Evolutionary conservation across 2,888 invertebrate species (phyloP), one percentile per base, ranked within the genome.

Genomic region (Dolichomitus sp.): DNA sequence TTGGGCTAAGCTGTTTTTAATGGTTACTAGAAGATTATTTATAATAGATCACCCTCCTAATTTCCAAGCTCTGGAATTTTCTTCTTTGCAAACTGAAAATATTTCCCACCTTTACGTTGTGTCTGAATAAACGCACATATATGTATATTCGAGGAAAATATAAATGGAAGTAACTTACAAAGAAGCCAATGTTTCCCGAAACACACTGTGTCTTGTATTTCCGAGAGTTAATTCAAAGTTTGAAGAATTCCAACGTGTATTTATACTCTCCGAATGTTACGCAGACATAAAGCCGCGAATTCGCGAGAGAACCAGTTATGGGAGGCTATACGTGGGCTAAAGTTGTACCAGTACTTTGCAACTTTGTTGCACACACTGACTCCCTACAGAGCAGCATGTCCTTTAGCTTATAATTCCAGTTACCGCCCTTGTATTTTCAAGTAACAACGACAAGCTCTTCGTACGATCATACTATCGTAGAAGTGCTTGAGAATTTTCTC

Each of bases 391-490:
- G 9, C 45, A n/a, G n/a, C n/a, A n/a, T n/a, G 23, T 23, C 23
- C 2, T 1, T 27, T 79, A 59, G 48, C 59, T 17, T 19, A 68
- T 68, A 74, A 74, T 74, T 74, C 40, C 52, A 1, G 9, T 3
- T n/a, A 57, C 23, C 12, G 12, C 11, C 30, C 11, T 57, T 30
- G 2, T 30, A 30, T 14, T 14, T 30, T 14, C 2, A 14, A n/a
- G 14, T 61, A 12, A 2, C 37, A 37, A 61, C 37, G 59, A 61
- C 14, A 7, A 14, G 14, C 37, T 61, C 2, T 2, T 23, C 11
- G 9, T 2, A 52, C 23, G 4, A 52, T 37, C 37, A 9, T 37
- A 37, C 1, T 12, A 14, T 27, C 12, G 11, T 50, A 37, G 6
- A 37, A 37, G 37, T 37, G 37, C 37, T 9, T 37, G 37, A 37